Base-by-base conservation (phyloP, 1,140 invertebrate genomes). In the Anastrepha ludens region DNA sequence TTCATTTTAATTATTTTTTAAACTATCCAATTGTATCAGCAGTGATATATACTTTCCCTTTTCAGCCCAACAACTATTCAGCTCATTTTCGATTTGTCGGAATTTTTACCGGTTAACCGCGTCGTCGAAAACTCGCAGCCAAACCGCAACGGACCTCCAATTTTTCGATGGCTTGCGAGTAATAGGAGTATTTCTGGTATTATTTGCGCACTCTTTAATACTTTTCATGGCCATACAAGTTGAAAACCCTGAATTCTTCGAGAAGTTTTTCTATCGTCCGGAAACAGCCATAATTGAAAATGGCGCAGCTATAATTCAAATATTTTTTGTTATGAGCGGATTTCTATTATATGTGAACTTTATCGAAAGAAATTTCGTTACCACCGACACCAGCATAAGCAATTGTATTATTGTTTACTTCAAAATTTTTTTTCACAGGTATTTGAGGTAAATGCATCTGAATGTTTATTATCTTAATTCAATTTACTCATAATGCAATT, bases 321-420 rank as follows among this genome's bases (percentile, higher is more conserved):
- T 94, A 3, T 95, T 94, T 90, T 94, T 95, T 88, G 91, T 94
- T 0, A 94, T 95, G 91, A 94, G 94, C 85, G 93, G 93, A 11
- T 95, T 95, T 89, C 90, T 95, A 4, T 90, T 95, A 9, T 93
- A 94, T 8, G 94, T 94, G 86, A 94, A 94, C 87, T 94, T 95
- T 85, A 89, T 88, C 11, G 29, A 91, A 44, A 93, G 15, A 89
- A 90, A 89, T 89, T 90, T 60, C 47, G 81, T 93, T 9, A 74
- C 85, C 6, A 58, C 78, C 0, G 70, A 70, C 5, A 87, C 92
- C 0, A 59, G 85, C 29, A 62, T 85, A 0, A 6, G 59, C 0
- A 29, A 87, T 7, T 92, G 92, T n/a, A 86, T 92, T 4, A 8
- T 39, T 0, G 88, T 89, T 0, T 92, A 91, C 81, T 91, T 91